Evolutionary conservation across 2,113 vertebrate genomes (phyloP), one percentile per base, ranked within the genome.

Genomic region (Psittacus erithacus): DNA sequence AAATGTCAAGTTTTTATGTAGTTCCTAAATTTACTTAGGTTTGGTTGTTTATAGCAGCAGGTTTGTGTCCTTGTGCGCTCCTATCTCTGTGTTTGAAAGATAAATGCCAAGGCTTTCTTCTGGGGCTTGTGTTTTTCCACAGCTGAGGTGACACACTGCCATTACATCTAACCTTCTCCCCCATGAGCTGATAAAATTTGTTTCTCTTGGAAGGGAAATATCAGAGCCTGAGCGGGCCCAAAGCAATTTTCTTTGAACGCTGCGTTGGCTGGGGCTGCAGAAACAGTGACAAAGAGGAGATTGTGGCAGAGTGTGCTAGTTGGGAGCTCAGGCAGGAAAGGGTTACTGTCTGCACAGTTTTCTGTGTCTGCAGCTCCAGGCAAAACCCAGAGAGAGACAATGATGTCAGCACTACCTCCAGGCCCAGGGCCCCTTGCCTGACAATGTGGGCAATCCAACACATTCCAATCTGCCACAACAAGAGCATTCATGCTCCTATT

Each of bases 391-490:
- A 77, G 92, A 96, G 93, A 97, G 94, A 93, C 96, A 95, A 94
- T 98, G 98, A 98, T 98, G 98, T 98, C 98, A 98, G 98, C 98
- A 98, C 93, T 98, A 97, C 97, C 97, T 97, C 96, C 96, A 86
- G 90, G 96, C 98, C 93, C 80, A 73, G 97, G 97, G 97, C 97
- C 97, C 95, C 97, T 96, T 97, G 93, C 96, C 97, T 97, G 96
- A 97, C 97, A 98, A 97, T 97, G 98, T 97, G 96, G 97, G 97
- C 97, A 98, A 97, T 98, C 97, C 97, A 95, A 97, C 96, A 96
- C 97, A 97, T 98, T 98, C 97, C 97, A 97, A 97, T 98, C 97
- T 97, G 97, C 97, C 97, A 96, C 96, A 97, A 97, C 97, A 97
- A 98, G 97, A 95, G 96, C 91, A 95, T 97, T 97, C 97, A 96